Evolutionary conservation across 2,888 invertebrate genomes (phyloP), one percentile per base, ranked within the genome.

Genomic region (Gasteruption jaculator): DNA sequence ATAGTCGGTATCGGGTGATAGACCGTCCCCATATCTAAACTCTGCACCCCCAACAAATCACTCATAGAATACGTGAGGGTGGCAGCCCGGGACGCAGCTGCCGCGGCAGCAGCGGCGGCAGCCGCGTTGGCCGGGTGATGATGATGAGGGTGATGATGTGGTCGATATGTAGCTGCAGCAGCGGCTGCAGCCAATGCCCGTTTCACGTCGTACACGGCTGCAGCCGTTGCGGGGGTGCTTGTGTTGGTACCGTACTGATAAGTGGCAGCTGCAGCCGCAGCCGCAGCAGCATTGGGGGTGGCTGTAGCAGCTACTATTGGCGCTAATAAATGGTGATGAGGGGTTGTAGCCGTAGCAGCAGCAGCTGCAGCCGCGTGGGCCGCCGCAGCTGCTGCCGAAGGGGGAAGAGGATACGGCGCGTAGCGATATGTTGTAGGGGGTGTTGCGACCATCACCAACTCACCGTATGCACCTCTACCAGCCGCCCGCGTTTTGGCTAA

Each of bases 391-490:
- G 73, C 67, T 42, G 71, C 55, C 20, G 66, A 61, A 48, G 68
- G 65, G 43, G 63, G 58, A 43, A 64, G 49, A 57, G 69, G 63
- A 61, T 71, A 68, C 64, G 73, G 69, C 63, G 71, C 68, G 64
- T 66, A 71, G 69, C 74, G 76, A 75, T 70, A 76, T 72, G 72
- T 76, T 55, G 61, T 57, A 71, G 69, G 64, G 73, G 80, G 75
- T 75, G 82, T 81, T 76, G 85, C 81, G 77, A 83, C 80, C 80
- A 85, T 85, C 82, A 90, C 83, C 82, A 91, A 91, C 92, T 92
- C 91, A 93, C 92, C 92, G 85, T 92, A 93, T 79, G 91, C 89
- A 76, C 91, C 91, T 76, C 92, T 86, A 64, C 91, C 91, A 66
- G 91, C 90, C 73, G 91, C 91, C 74, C 92, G 85, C 76, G 91